These are phyloP conservation scores for Taxidea taxus DNA, from an alignment of 2,113 vertebrate genomes.

Conservation along the genomic window DNA sequence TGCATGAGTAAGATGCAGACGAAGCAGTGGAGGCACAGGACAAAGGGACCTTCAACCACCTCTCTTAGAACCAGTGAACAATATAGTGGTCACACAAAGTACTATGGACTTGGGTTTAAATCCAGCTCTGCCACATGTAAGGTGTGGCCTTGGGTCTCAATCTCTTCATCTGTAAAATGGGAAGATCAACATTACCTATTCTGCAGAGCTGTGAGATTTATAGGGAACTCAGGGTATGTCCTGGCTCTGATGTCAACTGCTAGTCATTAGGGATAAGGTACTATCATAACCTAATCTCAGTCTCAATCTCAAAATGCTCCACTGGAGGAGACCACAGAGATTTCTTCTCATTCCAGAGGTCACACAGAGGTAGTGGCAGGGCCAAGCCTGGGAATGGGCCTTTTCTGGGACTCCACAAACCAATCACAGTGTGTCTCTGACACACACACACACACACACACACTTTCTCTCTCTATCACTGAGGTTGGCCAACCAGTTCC, in stretches of 20 bases:
- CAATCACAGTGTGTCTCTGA: background rate
- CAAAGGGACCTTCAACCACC: background rate
- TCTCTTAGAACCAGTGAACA: background rate
- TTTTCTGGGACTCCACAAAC: constrained; percentile 11
- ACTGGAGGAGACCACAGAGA: background rate
- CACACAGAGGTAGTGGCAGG: background rate
- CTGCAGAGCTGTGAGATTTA: background rate
- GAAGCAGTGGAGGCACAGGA: background rate
- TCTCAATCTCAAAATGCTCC: background rate
- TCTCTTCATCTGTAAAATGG: background rate
- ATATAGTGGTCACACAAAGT: background rate
- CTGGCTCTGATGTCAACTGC: background rate
- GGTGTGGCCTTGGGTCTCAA: background rate
- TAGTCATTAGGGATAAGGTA: background rate
- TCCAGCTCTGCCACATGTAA: background rate
- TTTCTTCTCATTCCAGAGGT: background rate
- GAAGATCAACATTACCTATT: background rate
- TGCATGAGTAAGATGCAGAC: background rate
- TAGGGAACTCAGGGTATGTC: background rate
- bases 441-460: background rate
- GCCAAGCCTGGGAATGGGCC: background rate
- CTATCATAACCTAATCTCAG: background rate
- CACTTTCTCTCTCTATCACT: background rate
- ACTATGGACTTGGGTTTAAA: background rate
- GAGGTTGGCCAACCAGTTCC: constrained; percentile 14